Percentiles rank a stretch among this genome's conserved stretches.
Conservation (phyloP, 2,113 vertebrate species). For the Pangasianodon gigas region DNA sequence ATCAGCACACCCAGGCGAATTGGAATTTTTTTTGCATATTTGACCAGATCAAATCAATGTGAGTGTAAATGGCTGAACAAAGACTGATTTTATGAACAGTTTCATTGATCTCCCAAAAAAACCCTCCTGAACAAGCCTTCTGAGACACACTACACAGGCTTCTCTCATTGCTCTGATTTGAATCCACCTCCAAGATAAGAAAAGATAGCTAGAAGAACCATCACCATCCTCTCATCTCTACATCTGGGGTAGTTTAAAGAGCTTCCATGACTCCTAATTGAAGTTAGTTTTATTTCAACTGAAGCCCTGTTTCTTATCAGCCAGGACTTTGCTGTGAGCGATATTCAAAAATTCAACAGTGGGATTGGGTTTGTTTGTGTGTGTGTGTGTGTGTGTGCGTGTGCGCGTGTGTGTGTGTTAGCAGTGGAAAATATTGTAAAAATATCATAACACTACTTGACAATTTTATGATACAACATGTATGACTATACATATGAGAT, state of each 20-base stretch:
- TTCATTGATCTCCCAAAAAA: neutral
- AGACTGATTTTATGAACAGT: neutral
- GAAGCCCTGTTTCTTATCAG: neutral
- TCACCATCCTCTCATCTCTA: neutral
- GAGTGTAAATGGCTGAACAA: conserved; percentile 2
- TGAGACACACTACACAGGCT: neutral
- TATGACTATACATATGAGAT: neutral
- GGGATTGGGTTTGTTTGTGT: neutral
- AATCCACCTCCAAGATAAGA: neutral
- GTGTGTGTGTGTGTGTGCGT: neutral
- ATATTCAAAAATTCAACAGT: neutral
- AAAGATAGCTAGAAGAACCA: neutral
- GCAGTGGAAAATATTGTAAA: neutral
- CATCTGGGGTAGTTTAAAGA: neutral
- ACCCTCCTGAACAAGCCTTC: neutral
- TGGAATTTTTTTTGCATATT: neutral
- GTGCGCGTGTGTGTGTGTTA: neutral
- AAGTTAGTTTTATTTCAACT: neutral
- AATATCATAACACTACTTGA: neutral
- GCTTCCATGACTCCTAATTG: neutral
- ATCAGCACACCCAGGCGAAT: neutral
- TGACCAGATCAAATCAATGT: neutral
- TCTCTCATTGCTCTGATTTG: neutral
- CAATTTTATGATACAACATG: neutral
- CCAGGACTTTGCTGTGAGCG: neutral